Percentiles rank a stretch among this genome's conserved stretches.
Evolutionary conservation across 2,888 invertebrate species (phyloP).

Genomic region (Tenthredo amoena): DNA sequence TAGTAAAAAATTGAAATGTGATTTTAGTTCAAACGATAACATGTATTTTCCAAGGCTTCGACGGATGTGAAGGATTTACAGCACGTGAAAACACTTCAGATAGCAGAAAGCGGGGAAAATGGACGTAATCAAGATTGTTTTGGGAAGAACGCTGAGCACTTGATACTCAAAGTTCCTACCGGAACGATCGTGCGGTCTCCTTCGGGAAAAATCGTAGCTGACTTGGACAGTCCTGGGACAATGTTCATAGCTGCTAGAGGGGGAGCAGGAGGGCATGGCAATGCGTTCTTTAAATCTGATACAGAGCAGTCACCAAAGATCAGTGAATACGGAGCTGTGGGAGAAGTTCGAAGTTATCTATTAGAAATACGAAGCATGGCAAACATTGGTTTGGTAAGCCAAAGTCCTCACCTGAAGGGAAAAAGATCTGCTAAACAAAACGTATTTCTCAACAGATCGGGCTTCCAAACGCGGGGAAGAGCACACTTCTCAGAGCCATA

Average conservation of each 20-base stretch:
- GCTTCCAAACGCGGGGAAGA: conserved; percentile 97
- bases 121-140: conserved; percentile 88
- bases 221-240: conserved; percentile 83
- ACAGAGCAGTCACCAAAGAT: conserved; percentile 89
- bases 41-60: conserved; percentile 79
- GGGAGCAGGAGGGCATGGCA: conserved; percentile 97
- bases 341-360: conserved; percentile 87
- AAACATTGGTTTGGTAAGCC: conserved; percentile 90
- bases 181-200: conserved; percentile 87
- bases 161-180: conserved; percentile 88
- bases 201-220: conserved; percentile 83
- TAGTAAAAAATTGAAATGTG: neutral
- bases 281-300: conserved; percentile 92
- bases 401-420: neutral
- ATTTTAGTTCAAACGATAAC: conserved; percentile 46
- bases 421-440: neutral
- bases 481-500: conserved; percentile 91
- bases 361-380: conserved; percentile 96
- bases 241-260: conserved; percentile 97
- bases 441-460: conserved; percentile 81
- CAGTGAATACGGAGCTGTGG: conserved; percentile 92
- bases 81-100: conserved; percentile 81
- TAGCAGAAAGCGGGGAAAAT: conserved; percentile 86
- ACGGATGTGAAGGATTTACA: conserved; percentile 85
- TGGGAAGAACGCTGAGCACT: conserved; percentile 90